Evolutionary conservation across 2,797 vertebrate species (phyloP), one percentile per base, ranked within the genome.

Genomic region (Oryzias dopingdopingensis): DNA sequence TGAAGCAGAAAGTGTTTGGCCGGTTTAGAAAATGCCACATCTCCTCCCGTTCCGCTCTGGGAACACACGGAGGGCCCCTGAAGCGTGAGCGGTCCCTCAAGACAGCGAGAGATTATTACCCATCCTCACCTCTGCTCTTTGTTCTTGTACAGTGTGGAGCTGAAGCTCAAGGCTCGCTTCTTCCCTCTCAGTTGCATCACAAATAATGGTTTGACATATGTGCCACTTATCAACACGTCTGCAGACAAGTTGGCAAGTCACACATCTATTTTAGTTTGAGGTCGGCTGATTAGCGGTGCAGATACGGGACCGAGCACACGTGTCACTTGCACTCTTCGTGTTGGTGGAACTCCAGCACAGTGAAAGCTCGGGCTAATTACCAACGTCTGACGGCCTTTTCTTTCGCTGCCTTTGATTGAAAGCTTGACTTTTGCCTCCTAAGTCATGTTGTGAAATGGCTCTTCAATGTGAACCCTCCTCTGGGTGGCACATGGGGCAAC

Each of bases 161-260:
- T 63, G 43, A 64, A 59, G 71, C 81, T 46, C 67, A 63, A 26
- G 45, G 60, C 59, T 3, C 41, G 46, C 69, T 59, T 68, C 29
- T 46, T 65, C 67, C 62, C 65, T 70, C 52, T 4, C 45, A 66
- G 69, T 84, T 82, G 83, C 86, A 87, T 89, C 81, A 83, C 88
- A 86, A 88, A 90, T 89, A 89, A 86, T 84, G 81, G 77, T 58
- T 86, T 87, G 78, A 86, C 85, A 86, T 86, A 65, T 81, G 89
- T 89, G 88, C 76, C 76, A 72, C 89, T 90, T 90, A 91, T 92
- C 89, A 91, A 92, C 92, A 92, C 90, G 75, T 92, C 87, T 87
- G 79, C 79, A 84, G 87, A 86, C 86, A 75, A 86, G 69, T 74
- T 84, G 86, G 72, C 80, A 84, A 89, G 78, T 91, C 89, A 84